Evolutionary conservation across 2,113 vertebrate species (phyloP).

Genomic region (Datnioides undecimradiatus): DNA sequence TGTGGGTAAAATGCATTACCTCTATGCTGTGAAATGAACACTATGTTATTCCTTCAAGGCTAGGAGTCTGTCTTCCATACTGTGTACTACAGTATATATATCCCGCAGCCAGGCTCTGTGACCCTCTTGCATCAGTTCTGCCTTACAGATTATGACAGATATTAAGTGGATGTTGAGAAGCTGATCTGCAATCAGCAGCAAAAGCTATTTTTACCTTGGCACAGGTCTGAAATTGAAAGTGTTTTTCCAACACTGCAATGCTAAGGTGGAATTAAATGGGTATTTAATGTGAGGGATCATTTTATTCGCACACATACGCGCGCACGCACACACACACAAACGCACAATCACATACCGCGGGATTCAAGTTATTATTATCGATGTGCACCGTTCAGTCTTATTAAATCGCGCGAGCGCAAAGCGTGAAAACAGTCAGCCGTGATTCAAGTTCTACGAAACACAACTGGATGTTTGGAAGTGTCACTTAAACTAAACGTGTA

Average conservation of each 20-base stretch:
- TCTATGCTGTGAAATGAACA: conserved; percentile 66
- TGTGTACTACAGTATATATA: conserved; percentile 25
- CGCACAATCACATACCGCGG: conserved; percentile 4
- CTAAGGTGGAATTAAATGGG: conserved; percentile 29
- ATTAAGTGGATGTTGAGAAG: conserved; percentile 53
- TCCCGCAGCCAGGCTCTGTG: conserved; percentile 35
- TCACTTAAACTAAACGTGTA: not conserved
- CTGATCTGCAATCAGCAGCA: conserved; percentile 53
- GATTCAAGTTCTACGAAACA: not conserved
- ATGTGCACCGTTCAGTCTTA: conserved; percentile 2
- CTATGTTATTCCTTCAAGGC: conserved; percentile 61
- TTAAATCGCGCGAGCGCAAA: conserved; percentile 7
- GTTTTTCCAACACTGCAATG: conserved; percentile 47
- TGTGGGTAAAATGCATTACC: conserved; percentile 72
- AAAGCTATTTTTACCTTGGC: conserved; percentile 53
- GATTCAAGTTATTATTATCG: conserved; percentile 22
- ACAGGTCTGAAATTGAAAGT: conserved; percentile 35
- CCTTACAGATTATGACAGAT: conserved; percentile 58
- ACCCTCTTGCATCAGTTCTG: conserved; percentile 47
- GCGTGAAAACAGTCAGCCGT: conserved; percentile 2
- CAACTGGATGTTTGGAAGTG: not conserved
- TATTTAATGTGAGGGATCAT: conserved; percentile 28
- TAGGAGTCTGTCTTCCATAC: conserved; percentile 46
- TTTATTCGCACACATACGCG: conserved; percentile 38
- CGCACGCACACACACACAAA: too few species aligned